Base-by-base conservation (phyloP, 2,113 vertebrate species). In the Odontesthes bonariensis region DNA sequence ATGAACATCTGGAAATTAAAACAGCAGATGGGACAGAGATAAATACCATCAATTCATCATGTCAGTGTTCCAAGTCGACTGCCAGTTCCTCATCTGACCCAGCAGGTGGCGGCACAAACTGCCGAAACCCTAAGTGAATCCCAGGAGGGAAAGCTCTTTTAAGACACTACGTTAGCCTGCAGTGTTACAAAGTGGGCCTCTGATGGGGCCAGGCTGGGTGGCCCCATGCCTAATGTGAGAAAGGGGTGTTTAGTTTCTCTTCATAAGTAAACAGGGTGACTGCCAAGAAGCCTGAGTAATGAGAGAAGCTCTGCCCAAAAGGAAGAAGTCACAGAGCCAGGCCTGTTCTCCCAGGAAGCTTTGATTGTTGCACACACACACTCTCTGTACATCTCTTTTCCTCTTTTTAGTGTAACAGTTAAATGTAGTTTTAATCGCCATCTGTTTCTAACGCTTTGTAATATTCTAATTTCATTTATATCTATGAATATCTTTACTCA, bases 1-100 rank as follows among this genome's bases (percentile, higher is more conserved):
- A 97, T 69, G 89, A 99, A 99, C 96, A 99, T 97, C 98, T 99
- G 93, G 46, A 91, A 77, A 85, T 65, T 20, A 79, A 49, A 86
- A 44, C 23, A 56, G 23, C 44, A 49, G 5, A 55, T 27, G 14
- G 54, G 12, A 83, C 23, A 47, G 38, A 61, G 63, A 35, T 31
- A n/a, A 64, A 53, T 33, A 11, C 33, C 52, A 55, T 10, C 38
- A 56, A 40, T 58, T 31, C 27, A 52, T 67, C 6, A 3, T 1
- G 4, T 17, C 13, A 47, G 23, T 4, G 14, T 27, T 5, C 31
- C 27, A 3, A 60, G 16, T 23, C 4, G 13, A 31, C 27, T 22
- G 31, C 5, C 49, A 31, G 32, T 72, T 49, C 57, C 51, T 60
- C 55, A 6, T n/a, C 32, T 54, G 52, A 17, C 40, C 65, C 88